Evolutionary conservation across 2,113 vertebrate genomes (phyloP).

Genomic region (Aphyosemion australe): DNA sequence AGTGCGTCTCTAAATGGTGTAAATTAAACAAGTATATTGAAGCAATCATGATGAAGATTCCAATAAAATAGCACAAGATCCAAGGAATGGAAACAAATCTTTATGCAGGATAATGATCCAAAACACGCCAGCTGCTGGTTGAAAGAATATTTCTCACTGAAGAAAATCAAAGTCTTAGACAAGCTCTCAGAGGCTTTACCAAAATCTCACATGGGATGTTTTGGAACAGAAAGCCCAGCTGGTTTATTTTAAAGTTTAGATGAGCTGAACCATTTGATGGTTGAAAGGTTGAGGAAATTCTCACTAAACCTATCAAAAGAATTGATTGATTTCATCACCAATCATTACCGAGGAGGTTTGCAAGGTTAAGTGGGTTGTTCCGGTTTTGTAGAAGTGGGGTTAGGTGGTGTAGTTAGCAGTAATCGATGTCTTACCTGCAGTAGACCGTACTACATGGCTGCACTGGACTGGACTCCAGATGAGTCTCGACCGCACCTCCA

Average conservation of each 20-base stretch:
- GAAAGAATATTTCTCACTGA: neutral
- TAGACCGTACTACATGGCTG: too few relatives aligned
- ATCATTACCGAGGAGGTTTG: neutral
- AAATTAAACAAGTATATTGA: conserved; percentile 6
- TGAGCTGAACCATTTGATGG: conserved; percentile 10
- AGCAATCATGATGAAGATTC: neutral
- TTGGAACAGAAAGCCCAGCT: neutral
- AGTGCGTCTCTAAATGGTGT: neutral
- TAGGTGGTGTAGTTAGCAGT: neutral
- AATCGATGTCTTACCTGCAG: neutral
- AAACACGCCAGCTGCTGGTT: neutral
- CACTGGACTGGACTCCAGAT: too few relatives aligned
- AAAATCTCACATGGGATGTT: neutral
- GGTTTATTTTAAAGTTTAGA: neutral
- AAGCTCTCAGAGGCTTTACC: neutral
- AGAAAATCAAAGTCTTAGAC: neutral
- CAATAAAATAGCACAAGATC: neutral
- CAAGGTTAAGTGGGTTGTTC: neutral
- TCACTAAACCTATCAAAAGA: neutral
- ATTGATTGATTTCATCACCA: neutral
- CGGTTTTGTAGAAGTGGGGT: too few relatives aligned
- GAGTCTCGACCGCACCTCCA: too few relatives aligned
- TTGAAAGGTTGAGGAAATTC: conserved; percentile 3
- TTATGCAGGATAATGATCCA: neutral
- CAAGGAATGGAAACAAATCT: neutral